phyloP scores from a whole-genome alignment of 2,888 invertebrate genomes.

The Rhogogaster chlorosoma region DNA sequence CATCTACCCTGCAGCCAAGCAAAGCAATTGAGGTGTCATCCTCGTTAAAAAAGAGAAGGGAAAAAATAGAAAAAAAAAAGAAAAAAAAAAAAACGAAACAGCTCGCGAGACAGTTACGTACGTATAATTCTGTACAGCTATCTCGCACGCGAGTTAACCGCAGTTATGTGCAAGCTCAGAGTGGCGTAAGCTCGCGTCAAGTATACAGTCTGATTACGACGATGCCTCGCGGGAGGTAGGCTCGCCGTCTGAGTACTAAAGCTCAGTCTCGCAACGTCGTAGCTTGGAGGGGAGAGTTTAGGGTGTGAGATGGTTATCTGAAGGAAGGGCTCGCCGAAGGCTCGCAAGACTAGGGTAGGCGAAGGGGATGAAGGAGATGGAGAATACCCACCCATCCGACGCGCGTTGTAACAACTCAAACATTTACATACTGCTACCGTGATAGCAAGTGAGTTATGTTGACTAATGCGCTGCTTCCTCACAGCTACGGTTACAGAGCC shows the following conservation, averaged over 20 bases:
- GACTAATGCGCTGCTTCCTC: constrained; percentile 56
- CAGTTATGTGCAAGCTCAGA: constrained; percentile 27
- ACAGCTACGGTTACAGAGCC: constrained; percentile 5
- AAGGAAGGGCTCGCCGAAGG: constrained; percentile 14
- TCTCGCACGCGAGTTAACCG: constrained; percentile 44
- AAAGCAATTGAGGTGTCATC: constrained; percentile 33
- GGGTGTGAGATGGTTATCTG: constrained; percentile 26
- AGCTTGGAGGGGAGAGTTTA: background rate
- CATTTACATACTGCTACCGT: constrained; percentile 66
- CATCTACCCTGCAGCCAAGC: background rate
- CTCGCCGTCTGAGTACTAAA: constrained; percentile 27
- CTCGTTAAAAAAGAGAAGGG: background rate
- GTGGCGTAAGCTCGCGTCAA: constrained; percentile 42
- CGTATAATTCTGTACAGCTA: constrained; percentile 15
- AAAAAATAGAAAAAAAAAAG: background rate
- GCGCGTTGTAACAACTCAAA: constrained; percentile 65
- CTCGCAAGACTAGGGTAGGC: constrained; percentile 1
- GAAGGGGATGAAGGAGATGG: background rate
- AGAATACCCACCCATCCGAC: background rate
- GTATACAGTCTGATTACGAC: constrained; percentile 36
- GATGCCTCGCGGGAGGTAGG: background rate
- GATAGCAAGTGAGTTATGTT: constrained; percentile 66
- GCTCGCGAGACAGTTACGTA: constrained; percentile 20
- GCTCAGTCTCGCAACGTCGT: background rate
- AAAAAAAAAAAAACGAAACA: background rate